These are phyloP conservation scores for Pycnomerus fuliginosus DNA, from an alignment of 2,888 invertebrate species.

Conservation along the genomic window DNA sequence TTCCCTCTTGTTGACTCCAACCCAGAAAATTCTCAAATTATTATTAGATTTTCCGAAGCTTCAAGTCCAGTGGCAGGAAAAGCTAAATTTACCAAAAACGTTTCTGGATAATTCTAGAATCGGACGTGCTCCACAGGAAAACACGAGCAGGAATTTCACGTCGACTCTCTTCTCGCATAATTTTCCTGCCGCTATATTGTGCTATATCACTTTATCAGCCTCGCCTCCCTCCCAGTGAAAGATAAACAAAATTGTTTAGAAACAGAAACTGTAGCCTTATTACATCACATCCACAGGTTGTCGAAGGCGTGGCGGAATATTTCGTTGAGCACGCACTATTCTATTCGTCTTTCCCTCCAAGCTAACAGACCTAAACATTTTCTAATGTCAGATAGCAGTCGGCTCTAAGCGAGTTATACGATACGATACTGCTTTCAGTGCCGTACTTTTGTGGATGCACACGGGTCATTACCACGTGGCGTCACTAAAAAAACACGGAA, in stretches of 20 bases:
- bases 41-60: too few species aligned
- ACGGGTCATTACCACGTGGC: constrained; percentile 4
- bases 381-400: constrained; percentile 9
- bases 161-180: not conserved
- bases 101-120: too few species aligned
- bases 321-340: constrained; percentile 13
- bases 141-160: not conserved
- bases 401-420: not conserved
- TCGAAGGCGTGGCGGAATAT: constrained; percentile 15
- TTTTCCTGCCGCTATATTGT: too few species aligned
- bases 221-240: too few species aligned
- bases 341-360: constrained; percentile 12
- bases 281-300: constrained; percentile 22
- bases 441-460: not conserved
- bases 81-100: too few species aligned
- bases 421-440: constrained; percentile 2
- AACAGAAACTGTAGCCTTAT: too few species aligned
- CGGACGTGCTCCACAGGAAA: not conserved
- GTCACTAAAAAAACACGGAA: too few species aligned
- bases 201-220: too few species aligned
- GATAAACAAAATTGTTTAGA: too few species aligned
- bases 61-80: too few species aligned
- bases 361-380: constrained; percentile 6
- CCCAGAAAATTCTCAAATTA: too few species aligned
- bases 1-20: too few species aligned